Evolutionary conservation across 2,888 invertebrate genomes (phyloP), one percentile per base, ranked within the genome.

Genomic region (Choreutis nemorana): DNA sequence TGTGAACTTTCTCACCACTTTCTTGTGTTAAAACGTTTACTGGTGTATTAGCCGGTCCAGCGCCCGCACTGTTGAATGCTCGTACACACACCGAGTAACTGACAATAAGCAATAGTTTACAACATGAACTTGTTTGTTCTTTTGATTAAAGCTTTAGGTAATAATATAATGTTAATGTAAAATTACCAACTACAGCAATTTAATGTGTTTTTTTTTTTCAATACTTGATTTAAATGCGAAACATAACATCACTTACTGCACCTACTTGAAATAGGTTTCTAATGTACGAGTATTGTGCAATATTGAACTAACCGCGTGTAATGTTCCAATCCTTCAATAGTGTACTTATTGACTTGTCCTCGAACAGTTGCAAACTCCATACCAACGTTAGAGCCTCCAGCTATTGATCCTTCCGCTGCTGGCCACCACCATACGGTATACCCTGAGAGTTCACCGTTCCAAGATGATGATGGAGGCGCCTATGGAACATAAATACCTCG

Each of bases 41-140:
- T 15, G 88, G 85, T 1, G 85, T 77, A 9, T 91, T 90, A 26
- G 87, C 84, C 1, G 94, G 91, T 2, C 94, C 93, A 10, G 88
- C 85, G 1, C 93, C 93, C 22, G 91, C 87, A 37, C 87, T 87
- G 58, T 94, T 95, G 57, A 91, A 89, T 0, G 93, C 93, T 54
- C 89, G 83, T n/a, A 94, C 89, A 31, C 88, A 86, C 20, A 94
- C 84, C 41, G 90, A 87, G 70, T 95, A 95, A 39, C 78, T 78
- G 40, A n/a, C n/a, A n/a, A n/a, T n/a, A n/a, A n/a, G n/a, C n/a
- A n/a, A n/a, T n/a, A n/a, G n/a, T n/a, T n/a, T n/a, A n/a, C n/a
- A n/a, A n/a, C n/a, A n/a, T n/a, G n/a, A n/a, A n/a, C n/a, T n/a
- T n/a, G n/a, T n/a, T n/a, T n/a, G n/a, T n/a, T n/a, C n/a, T n/a